Conservation (phyloP, 2,113 vertebrate species). For the Nerophis lumbriciformis region DNA sequence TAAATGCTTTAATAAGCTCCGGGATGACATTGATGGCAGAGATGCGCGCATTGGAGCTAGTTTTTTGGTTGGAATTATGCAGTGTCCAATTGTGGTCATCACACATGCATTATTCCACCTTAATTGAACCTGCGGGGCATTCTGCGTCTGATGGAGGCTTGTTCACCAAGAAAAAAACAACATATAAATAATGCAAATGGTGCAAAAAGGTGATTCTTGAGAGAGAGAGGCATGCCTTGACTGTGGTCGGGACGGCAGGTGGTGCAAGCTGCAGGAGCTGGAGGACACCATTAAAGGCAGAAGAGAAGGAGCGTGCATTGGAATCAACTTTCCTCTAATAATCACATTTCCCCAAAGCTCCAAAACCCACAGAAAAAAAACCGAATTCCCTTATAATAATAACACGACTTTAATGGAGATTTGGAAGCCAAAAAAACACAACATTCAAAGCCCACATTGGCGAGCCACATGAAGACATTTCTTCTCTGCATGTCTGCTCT, state of each 20-base stretch:
- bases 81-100: slow-evolving; percentile 54
- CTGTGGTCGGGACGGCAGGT: slow-evolving; percentile 48
- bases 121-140: slow-evolving; percentile 60
- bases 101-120: slow-evolving; percentile 62
- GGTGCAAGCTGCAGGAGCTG: slow-evolving; percentile 50
- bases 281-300: slow-evolving; percentile 42
- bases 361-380: neutral
- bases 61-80: slow-evolving; percentile 6
- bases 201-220: slow-evolving; percentile 18
- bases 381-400: slow-evolving; percentile 3
- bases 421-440: slow-evolving; percentile 9
- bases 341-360: neutral
- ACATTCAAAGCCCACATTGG: slow-evolving; percentile 16
- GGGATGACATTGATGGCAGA: slow-evolving; percentile 4
- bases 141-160: slow-evolving; percentile 57
- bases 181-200: slow-evolving; percentile 11
- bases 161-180: slow-evolving; percentile 47
- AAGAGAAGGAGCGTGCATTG: slow-evolving; percentile 9
- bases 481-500: slow-evolving; percentile 19
- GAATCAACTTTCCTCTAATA: neutral
- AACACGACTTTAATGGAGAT: neutral
- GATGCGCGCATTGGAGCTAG: neutral
- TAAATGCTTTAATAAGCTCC: slow-evolving; percentile 39
- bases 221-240: slow-evolving; percentile 33
- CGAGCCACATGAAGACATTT: slow-evolving; percentile 21